Evolutionary conservation across 2,113 vertebrate species (phyloP).

Genomic region (Micromys minutus): DNA sequence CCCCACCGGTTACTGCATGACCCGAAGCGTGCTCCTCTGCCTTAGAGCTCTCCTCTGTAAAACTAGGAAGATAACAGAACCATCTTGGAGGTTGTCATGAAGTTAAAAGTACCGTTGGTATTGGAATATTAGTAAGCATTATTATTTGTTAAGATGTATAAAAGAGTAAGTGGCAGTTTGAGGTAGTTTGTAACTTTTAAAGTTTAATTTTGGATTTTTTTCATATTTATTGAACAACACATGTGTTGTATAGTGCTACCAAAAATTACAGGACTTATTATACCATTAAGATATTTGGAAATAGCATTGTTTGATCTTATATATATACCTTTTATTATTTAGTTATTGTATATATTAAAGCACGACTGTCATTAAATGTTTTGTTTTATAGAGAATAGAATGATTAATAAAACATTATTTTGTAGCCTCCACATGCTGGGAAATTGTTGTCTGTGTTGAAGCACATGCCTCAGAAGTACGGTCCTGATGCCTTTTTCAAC

Average conservation of each 20-base stretch:
- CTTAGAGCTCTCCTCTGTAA: not conserved
- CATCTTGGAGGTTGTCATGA: not conserved
- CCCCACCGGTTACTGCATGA: not conserved
- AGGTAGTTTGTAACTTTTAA: conserved; percentile 20
- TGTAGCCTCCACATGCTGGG: conserved; percentile 95
- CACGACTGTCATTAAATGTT: conserved; percentile 30
- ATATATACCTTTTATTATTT: conserved; percentile 41
- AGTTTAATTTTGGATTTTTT: not conserved
- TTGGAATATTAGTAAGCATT: not conserved
- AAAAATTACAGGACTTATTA: not conserved
- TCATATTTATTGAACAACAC: conserved; percentile 3
- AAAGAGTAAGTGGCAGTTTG: not conserved
- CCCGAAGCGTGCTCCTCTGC: not conserved
- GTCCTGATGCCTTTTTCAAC: conserved; percentile 98
- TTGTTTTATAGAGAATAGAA: conserved; percentile 36
- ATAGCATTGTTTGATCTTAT: conserved; percentile 27
- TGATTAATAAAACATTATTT: conserved; percentile 72
- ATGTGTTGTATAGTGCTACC: not conserved
- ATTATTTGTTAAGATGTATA: conserved; percentile 39
- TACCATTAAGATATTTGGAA: conserved; percentile 56
- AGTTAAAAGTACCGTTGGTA: not conserved
- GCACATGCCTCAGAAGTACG: conserved; percentile 95
- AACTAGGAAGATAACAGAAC: not conserved
- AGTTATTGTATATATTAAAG: not conserved
- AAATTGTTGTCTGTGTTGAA: conserved; percentile 96